phyloP scores from a whole-genome alignment of 2,797 vertebrate species.

The Sebastes alutus region DNA sequence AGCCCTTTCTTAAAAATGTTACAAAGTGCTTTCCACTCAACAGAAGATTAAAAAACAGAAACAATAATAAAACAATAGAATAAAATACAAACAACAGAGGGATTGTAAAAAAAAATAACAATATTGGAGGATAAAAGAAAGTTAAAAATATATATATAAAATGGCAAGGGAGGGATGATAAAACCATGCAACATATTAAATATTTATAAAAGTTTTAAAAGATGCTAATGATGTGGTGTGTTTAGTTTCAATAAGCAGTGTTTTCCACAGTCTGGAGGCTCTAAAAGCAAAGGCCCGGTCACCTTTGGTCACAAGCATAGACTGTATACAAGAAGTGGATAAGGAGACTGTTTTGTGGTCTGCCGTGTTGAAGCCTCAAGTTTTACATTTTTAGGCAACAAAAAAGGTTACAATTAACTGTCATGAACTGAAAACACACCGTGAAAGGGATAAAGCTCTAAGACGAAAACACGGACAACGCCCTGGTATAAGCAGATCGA shows the following conservation, averaged over 20 bases:
- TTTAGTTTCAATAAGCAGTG: no score
- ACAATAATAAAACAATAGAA: background rate
- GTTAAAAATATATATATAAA: no score
- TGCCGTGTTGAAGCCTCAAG: background rate
- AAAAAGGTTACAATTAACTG: background rate
- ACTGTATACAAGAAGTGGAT: background rate
- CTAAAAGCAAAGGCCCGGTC: background rate
- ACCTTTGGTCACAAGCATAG: background rate
- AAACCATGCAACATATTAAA: no score
- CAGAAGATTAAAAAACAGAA: background rate
- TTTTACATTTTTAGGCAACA: background rate
- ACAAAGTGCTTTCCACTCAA: background rate
- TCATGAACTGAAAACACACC: background rate
- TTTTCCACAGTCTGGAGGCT: no score
- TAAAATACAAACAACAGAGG: background rate
- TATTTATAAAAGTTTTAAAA: no score
- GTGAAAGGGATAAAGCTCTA: background rate
- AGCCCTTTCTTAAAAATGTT: background rate
- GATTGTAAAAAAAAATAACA: background rate
- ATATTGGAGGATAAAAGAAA: background rate
- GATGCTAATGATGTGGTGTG: no score
- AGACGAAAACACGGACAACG: no score
- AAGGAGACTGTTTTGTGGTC: background rate
- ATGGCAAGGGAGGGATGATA: no score
- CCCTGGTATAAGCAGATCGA: no score